Evolutionary conservation across 2,113 vertebrate species (phyloP), one percentile per base, ranked within the genome.

Genomic region (Pelodiscus sinensis): DNA sequence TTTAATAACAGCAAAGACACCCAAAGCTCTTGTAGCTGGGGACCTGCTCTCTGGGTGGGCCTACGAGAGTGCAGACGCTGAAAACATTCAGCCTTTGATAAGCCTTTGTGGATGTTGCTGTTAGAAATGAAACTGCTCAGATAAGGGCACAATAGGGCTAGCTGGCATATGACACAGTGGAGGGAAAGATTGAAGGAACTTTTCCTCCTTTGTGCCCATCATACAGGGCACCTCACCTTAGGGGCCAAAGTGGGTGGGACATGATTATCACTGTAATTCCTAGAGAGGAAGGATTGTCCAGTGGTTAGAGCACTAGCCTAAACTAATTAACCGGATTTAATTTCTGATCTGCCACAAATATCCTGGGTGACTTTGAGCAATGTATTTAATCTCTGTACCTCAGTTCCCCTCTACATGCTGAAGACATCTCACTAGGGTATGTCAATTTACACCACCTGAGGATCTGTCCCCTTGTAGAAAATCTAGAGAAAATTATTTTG

Each of bases 121-220:
- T 21, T 13, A 2, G 57, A 75, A 79, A 31, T 6, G 22, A 2
- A 92, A 8, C 9, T 83, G 51, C 82, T 14, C 83, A 60, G 24
- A 71, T 50, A 55, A 44, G 18, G 16, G 18, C 25, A 77, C 25
- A 57, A 68, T 0, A 3, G 14, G 10, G 50, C 1, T 1, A 13
- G 54, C 16, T 2, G 16, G 57, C 21, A 56, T 0, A 1, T 0
- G 25, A 24, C 15, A 60, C 9, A n/a, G 18, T 54, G 1, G 31
- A 21, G 1, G 16, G 5, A 25, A 4, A 6, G 0, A 19, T 8
- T 56, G 22, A 22, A 18, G 9, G 21, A 38, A 22, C 21, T 3
- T 21, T 31, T 38, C 56, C 75, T 35, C 16, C 52, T 83, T 57
- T 71, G 25, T n/a, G 60, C 22, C 29, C 9, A 21, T 27, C 38